phyloP scores from a whole-genome alignment of 2,888 invertebrate species.

The Parasteatoda lunata region DNA sequence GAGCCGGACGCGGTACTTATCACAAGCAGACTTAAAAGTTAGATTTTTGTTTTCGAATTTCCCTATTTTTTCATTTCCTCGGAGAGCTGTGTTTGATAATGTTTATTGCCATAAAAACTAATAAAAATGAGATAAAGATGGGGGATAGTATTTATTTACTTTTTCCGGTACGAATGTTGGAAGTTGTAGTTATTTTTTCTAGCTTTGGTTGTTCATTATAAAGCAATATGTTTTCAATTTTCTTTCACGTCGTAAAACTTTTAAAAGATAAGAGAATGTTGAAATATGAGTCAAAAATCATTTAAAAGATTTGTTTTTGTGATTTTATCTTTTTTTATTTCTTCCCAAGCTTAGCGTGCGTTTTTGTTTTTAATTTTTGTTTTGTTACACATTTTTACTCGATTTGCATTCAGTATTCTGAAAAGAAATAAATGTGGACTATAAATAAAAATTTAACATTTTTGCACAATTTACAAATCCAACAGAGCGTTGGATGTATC shows the following conservation, averaged over 20 bases:
- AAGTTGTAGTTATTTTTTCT: slow-evolving; percentile 6
- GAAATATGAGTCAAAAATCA: slow-evolving; percentile 43
- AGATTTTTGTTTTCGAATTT: slow-evolving; percentile 6
- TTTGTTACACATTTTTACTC: too few relatives aligned
- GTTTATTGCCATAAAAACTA: slow-evolving; percentile 39
- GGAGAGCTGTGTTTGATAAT: slow-evolving; percentile 30
- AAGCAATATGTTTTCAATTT: slow-evolving; percentile 54
- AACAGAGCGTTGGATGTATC: too few relatives aligned
- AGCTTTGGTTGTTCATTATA: slow-evolving; percentile 38
- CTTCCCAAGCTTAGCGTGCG: too few relatives aligned
- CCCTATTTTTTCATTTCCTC: neutral
- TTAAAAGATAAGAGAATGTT: slow-evolving; percentile 30
- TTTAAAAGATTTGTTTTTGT: slow-evolving; percentile 26
- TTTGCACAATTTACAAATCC: too few relatives aligned
- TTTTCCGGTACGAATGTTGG: slow-evolving; percentile 42
- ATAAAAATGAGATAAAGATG: slow-evolving; percentile 27
- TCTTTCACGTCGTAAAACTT: slow-evolving; percentile 48
- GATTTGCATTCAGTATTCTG: too few relatives aligned
- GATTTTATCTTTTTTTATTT: too few relatives aligned
- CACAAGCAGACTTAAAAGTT: slow-evolving; percentile 54
- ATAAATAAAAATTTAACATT: too few relatives aligned
- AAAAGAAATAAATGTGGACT: too few relatives aligned
- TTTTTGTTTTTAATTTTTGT: too few relatives aligned
- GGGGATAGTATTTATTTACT: slow-evolving; percentile 37
- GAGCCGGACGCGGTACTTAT: slow-evolving; percentile 29